Conservation (phyloP, 2,797 vertebrate species). For the Rallus crepitans region DNA sequence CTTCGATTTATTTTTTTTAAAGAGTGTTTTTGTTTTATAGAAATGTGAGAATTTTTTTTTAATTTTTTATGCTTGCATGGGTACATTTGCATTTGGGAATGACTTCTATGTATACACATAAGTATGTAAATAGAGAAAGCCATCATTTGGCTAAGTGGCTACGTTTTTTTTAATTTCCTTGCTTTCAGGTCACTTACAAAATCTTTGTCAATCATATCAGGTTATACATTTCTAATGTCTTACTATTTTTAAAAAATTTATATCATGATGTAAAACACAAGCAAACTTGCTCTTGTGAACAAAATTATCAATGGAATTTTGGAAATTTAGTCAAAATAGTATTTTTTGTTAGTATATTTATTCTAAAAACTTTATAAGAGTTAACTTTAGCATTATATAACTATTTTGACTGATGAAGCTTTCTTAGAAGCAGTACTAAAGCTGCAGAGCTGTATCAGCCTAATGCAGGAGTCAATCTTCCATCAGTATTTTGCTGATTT, state of each 20-base stretch:
- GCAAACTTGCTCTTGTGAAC: neutral
- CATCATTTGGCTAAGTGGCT: neutral
- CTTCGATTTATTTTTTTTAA: neutral
- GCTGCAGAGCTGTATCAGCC: neutral
- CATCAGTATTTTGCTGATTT: slow-evolving; percentile 21
- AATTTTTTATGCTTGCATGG: neutral
- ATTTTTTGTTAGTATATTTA: neutral
- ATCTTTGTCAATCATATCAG: neutral
- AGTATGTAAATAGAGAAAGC: neutral
- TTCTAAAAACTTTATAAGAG: neutral
- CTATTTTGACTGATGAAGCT: neutral
- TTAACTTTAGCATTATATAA: neutral
- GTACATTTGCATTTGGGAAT: neutral
- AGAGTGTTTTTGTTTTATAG: neutral
- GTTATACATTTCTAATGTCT: neutral
- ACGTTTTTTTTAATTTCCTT: neutral
- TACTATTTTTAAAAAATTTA: neutral
- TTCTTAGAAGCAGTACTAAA: neutral
- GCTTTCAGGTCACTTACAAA: neutral
- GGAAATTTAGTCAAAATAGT: too few species aligned
- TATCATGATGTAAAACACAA: neutral
- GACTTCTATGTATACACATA: neutral
- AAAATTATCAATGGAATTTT: neutral
- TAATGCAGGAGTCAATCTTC: neutral
- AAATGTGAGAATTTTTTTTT: neutral